Evolutionary conservation across 2,797 vertebrate species (phyloP).

Genomic region (Myotis findleyi): DNA sequence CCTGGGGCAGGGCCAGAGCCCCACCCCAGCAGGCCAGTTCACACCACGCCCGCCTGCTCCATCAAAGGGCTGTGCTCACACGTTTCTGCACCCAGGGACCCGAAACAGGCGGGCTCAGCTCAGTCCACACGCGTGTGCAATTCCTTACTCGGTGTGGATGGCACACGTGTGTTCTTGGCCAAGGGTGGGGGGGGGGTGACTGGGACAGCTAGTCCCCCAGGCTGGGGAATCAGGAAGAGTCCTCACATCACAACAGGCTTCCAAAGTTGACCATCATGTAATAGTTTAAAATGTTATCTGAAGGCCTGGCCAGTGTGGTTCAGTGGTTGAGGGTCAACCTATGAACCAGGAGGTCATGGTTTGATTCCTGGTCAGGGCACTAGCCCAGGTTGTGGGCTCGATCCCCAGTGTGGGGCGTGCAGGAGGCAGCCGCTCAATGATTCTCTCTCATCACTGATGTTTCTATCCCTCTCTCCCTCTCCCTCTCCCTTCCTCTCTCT

Average conservation of each 20-base stretch:
- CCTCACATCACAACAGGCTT: too few species aligned
- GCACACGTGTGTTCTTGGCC: neutral
- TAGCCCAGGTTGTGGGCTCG: too few species aligned
- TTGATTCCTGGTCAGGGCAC: too few species aligned
- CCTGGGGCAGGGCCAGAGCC: neutral
- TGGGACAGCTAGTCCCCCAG: neutral
- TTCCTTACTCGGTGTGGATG: accelerated
- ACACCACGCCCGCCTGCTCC: accelerated
- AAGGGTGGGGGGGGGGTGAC: too few species aligned
- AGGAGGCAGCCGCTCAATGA: too few species aligned
- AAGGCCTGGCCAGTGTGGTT: too few species aligned
- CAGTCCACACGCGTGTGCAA: accelerated
- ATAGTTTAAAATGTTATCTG: neutral
- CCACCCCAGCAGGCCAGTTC: accelerated
- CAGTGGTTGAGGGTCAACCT: too few species aligned
- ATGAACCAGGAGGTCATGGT: too few species aligned
- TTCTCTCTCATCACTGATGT: too few species aligned
- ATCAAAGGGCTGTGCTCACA: neutral
- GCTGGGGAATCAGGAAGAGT: neutral
- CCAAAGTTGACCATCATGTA: neutral
- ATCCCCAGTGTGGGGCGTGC: too few species aligned
- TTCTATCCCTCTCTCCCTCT: too few species aligned
- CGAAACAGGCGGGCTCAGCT: neutral
- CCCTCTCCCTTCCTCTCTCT: too few species aligned
- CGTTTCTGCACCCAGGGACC: neutral